phyloP scores from a whole-genome alignment of 2,113 vertebrate species.

The Empidonax traillii region DNA sequence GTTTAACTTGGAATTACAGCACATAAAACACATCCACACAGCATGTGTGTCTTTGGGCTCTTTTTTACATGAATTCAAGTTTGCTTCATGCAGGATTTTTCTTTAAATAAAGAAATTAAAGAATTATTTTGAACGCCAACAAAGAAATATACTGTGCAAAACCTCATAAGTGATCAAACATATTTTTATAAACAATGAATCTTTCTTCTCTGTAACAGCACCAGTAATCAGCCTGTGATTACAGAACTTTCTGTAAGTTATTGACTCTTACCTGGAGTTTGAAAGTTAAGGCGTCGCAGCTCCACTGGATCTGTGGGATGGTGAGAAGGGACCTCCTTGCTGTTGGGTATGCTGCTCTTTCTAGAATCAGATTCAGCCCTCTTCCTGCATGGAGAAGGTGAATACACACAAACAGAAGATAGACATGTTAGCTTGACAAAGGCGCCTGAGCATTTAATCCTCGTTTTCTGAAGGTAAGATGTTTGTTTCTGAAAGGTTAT shows the following conservation, averaged over 20 bases:
- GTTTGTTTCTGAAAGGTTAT: neutral
- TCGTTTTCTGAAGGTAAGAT: neutral
- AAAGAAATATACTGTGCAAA: neutral
- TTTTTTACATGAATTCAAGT: neutral
- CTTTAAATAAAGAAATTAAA: neutral
- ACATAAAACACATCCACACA: neutral
- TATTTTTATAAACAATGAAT: neutral
- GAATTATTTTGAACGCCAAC: neutral
- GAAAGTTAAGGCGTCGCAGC: constrained; percentile 96
- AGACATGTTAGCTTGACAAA: neutral
- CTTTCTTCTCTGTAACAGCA: neutral
- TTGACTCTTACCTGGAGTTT: constrained; percentile 90
- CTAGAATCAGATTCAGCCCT: constrained; percentile 94
- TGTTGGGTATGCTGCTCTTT: constrained; percentile 96
- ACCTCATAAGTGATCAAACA: neutral
- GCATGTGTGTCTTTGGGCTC: neutral
- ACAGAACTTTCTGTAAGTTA: neutral
- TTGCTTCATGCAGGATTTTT: neutral
- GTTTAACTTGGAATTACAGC: neutral
- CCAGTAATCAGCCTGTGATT: neutral
- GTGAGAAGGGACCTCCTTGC: constrained; percentile 93
- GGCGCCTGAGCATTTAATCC: neutral
- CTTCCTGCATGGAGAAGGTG: constrained; percentile 80
- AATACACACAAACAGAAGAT: neutral
- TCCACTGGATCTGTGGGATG: constrained; percentile 97